Conservation (phyloP, 2,888 invertebrate species). For the Nineta flava region DNA sequence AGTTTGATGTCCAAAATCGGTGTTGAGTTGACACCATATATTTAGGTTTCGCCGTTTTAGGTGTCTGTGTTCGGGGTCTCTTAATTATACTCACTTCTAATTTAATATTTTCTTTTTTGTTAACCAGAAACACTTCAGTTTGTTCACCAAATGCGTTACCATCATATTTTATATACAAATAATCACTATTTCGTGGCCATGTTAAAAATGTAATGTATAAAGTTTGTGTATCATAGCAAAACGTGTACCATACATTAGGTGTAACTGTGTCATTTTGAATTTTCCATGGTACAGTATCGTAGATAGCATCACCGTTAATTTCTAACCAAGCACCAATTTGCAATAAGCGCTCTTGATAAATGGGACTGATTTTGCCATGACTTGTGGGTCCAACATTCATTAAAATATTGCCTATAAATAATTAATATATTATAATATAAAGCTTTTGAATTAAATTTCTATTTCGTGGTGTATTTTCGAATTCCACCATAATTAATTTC, state of each 20-base stretch:
- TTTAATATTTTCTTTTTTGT: neutral
- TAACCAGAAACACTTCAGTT: neutral
- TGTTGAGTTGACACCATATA: no score
- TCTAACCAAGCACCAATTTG: slow-evolving; percentile 66
- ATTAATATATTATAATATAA: no score
- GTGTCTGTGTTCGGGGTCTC: no score
- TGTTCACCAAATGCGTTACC: neutral
- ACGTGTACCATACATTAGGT: slow-evolving; percentile 58
- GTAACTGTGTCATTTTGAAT: slow-evolving; percentile 64
- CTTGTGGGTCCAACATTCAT: slow-evolving; percentile 83
- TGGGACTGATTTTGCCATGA: slow-evolving; percentile 70
- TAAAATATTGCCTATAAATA: slow-evolving; percentile 50
- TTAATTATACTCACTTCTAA: neutral
- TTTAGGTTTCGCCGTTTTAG: no score
- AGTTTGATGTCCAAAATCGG: no score
- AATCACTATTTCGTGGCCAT: slow-evolving; percentile 43
- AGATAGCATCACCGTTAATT: slow-evolving; percentile 80
- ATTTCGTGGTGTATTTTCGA: no score
- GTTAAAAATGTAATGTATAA: slow-evolving; percentile 51
- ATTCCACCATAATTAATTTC: no score
- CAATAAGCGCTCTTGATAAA: slow-evolving; percentile 70
- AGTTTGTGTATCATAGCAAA: slow-evolving; percentile 17
- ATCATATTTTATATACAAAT: slow-evolving; percentile 1
- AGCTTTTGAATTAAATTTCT: no score
- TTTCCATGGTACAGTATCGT: slow-evolving; percentile 58